Conservation (phyloP, 1,140 invertebrate species). For the Sinella curviseta region DNA sequence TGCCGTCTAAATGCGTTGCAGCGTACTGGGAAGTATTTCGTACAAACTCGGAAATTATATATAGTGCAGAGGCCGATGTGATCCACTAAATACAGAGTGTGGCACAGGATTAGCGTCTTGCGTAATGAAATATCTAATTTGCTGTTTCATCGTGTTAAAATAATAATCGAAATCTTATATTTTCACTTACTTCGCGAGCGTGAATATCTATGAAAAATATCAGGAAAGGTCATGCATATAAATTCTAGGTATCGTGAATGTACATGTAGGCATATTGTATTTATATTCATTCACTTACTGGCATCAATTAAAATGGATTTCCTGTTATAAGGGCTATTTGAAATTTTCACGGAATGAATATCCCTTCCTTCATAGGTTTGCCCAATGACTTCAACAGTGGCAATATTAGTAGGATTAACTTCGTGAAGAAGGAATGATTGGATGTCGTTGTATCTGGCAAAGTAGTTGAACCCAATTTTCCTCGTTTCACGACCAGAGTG, state of each 20-base stretch:
- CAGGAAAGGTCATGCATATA: too few relatives aligned
- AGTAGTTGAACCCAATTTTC: background rate
- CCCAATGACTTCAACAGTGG: conserved; percentile 53
- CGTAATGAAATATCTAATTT: background rate
- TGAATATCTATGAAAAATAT: background rate
- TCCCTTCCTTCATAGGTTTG: conserved; percentile 55
- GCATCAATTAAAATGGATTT: background rate
- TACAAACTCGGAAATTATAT: conserved; percentile 58
- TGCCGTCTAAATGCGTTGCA: conserved; percentile 53
- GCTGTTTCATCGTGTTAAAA: background rate
- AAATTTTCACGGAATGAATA: conserved; percentile 56
- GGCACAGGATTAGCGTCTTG: background rate
- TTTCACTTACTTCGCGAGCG: conserved; percentile 52
- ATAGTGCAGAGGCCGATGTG: conserved; percentile 67
- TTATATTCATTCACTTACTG: too few relatives aligned
- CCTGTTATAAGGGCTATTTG: background rate
- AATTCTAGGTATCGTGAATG: too few relatives aligned
- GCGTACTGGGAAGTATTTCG: conserved; percentile 38
- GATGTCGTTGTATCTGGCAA: conserved; percentile 54
- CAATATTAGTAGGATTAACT: conserved; percentile 51
- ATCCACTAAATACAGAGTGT: conserved; percentile 65
- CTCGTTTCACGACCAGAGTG: too few relatives aligned
- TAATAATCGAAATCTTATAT: background rate
- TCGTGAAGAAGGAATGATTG: conserved; percentile 55
- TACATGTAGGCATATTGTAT: too few relatives aligned